Evolutionary conservation across 2,888 invertebrate species (phyloP), one percentile per base, ranked within the genome.

Genomic region (Coelopa pilipes): DNA sequence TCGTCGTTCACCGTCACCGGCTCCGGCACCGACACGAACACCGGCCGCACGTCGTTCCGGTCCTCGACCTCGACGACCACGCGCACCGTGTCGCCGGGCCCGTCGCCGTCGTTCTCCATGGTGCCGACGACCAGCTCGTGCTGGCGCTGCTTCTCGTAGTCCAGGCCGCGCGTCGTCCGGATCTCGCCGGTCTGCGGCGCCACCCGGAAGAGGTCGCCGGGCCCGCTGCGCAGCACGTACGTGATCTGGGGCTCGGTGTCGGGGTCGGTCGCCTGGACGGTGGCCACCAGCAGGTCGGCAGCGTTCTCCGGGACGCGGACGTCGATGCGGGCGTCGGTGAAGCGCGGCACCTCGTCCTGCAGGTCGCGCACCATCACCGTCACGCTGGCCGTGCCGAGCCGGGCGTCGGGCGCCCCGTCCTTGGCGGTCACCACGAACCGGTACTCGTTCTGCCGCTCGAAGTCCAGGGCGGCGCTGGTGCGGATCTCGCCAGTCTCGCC

Each of bases 301-400:
- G 92, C 90, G 86, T 96, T 96, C 89, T 96, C 96, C 1, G 95
- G 94, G n/a, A 96, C 93, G 60, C 90, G 90, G 1, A 93, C 93
- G 79, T 94, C 92, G 82, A 96, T 95, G 45, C 91, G 88, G 1
- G 91, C 88, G 77, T 92, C 91, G 70, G 89, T 89, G 86, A 97
- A 97, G 65, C 93, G 89, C 0, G 96, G 96, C 55, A 92, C 89
- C 86, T 96, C 96, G 83, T 97, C 97, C 0, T 86, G 86, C 0
- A 93, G 89, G 84, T 97, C 96, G 69, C 92, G 89, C 0, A 96
- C 95, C 79, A 90, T 89, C 0, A 97, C 92, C 0, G 94, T 93
- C 12, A 96, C 95, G 0, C 95, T 94, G 0, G 96, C 95, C 0
- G 96, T 96, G 1, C 96, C 95, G 53, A 96, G 89, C 15, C 96